Conservation (phyloP, 2,888 invertebrate genomes). For the Spilarctia lutea region DNA sequence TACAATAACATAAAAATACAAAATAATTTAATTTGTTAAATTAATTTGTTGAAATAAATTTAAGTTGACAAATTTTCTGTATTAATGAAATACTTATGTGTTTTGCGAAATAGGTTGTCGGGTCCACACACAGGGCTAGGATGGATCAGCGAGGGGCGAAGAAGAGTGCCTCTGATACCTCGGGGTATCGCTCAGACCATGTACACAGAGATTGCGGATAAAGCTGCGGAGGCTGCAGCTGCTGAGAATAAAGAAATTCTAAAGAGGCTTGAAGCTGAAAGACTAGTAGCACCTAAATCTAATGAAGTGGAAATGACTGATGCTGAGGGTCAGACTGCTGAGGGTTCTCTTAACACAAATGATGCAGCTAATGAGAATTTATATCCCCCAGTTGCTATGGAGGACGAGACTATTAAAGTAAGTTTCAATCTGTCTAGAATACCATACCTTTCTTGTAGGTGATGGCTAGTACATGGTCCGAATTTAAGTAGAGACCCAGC, state of each 20-base stretch:
- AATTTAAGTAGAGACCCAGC: not conserved
- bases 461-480: not conserved
- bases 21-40: no score
- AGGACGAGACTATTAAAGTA: constrained; percentile 79
- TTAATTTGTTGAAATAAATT: no score
- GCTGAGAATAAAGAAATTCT: constrained; percentile 76
- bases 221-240: constrained; percentile 86
- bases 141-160: constrained; percentile 95
- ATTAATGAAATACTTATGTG: not conserved
- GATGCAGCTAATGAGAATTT: constrained; percentile 69
- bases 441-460: not conserved
- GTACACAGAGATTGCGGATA: constrained; percentile 94
- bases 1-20: no score
- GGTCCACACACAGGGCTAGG: constrained; percentile 90
- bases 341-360: constrained; percentile 60
- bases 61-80: no score
- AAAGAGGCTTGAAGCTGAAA: constrained; percentile 74
- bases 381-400: constrained; percentile 79
- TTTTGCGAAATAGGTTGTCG: constrained; percentile 79
- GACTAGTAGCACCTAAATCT: constrained; percentile 70
- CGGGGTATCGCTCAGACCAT: constrained; percentile 94
- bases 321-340: constrained; percentile 71
- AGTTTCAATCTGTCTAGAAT: constrained; percentile 31
- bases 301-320: constrained; percentile 70
- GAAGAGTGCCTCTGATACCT: constrained; percentile 93